phyloP scores from a whole-genome alignment of 2,797 vertebrate species.

The Hephaestus fuliginosus region DNA sequence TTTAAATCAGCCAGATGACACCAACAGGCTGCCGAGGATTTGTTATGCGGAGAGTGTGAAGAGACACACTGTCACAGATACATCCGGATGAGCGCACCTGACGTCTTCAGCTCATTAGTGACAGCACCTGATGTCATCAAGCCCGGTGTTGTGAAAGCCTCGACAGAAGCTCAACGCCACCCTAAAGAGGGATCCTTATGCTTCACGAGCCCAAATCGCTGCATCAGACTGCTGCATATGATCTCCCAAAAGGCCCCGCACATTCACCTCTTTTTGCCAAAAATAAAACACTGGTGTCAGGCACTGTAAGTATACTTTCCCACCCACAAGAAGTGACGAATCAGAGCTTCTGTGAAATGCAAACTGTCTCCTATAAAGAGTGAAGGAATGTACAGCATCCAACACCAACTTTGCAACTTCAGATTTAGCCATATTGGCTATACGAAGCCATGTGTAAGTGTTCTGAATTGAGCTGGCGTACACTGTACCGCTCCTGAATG shows the following conservation, averaged over 20 bases:
- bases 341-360: conserved; percentile 47
- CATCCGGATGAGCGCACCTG: neutral
- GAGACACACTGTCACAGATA: neutral
- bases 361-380: conserved; percentile 34
- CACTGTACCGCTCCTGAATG: neutral
- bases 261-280: conserved; percentile 44
- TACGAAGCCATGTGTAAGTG: neutral
- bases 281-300: conserved; percentile 69
- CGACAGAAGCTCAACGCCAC: neutral
- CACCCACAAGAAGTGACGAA: conserved; percentile 69
- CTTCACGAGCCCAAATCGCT: conserved; percentile 41
- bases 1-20: conserved; percentile 29
- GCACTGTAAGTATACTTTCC: conserved; percentile 47
- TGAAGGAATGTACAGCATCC: conserved; percentile 8
- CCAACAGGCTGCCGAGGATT: conserved; percentile 2
- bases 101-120: conserved; percentile 27
- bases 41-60: conserved; percentile 19
- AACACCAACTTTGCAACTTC: neutral
- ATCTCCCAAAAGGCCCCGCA: conserved; percentile 40
- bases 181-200: conserved; percentile 4
- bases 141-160: neutral
- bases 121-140: conserved; percentile 2
- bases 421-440: neutral
- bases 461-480: neutral
- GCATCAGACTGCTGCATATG: conserved; percentile 34